These are phyloP conservation scores for Epizoanthus stellaris DNA, from an alignment of 92 coral and sea anemone genomes.

Conservation along the genomic window DNA sequence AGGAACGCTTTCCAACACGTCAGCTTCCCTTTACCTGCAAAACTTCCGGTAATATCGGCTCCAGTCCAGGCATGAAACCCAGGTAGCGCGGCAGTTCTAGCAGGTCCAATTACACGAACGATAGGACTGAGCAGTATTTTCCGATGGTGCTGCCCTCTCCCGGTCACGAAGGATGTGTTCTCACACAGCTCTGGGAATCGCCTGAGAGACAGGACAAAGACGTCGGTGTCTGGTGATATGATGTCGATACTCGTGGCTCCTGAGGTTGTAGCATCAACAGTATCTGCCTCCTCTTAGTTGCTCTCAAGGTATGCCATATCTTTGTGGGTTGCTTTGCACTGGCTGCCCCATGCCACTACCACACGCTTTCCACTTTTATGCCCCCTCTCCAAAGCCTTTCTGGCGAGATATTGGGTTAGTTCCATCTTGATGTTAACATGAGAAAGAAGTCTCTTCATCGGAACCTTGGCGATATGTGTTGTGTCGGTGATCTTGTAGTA, in stretches of 20 bases:
- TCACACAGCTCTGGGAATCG: conserved; percentile 56
- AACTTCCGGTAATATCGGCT: background rate
- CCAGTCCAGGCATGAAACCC: conserved; percentile 45
- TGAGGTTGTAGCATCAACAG: conserved; percentile 50
- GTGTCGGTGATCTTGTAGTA: conserved; percentile 15
- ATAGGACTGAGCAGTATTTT: conserved; percentile 51
- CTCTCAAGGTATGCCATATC: conserved; percentile 55
- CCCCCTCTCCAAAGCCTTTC: conserved; percentile 46
- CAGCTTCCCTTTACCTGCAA: conserved; percentile 19
- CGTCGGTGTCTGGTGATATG: conserved; percentile 57
- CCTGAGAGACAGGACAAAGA: conserved; percentile 62
- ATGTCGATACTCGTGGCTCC: conserved; percentile 58
- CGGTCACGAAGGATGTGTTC: conserved; percentile 53
- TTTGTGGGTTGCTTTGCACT: conserved; percentile 60
- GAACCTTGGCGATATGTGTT: conserved; percentile 12
- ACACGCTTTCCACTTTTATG: conserved; percentile 20
- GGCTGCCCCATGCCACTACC: conserved; percentile 53
- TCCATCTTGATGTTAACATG: conserved; percentile 39
- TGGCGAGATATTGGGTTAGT: conserved; percentile 55
- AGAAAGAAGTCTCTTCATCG: conserved; percentile 28
- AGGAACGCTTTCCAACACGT: conserved; percentile 60
- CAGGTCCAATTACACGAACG: conserved; percentile 47
- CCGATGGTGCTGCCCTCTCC: conserved; percentile 59
- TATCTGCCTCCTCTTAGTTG: conserved; percentile 67
- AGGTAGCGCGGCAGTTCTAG: conserved; percentile 56